phyloP scores from a whole-genome alignment of 2,888 invertebrate species.

The Drosophila neotestacea region DNA sequence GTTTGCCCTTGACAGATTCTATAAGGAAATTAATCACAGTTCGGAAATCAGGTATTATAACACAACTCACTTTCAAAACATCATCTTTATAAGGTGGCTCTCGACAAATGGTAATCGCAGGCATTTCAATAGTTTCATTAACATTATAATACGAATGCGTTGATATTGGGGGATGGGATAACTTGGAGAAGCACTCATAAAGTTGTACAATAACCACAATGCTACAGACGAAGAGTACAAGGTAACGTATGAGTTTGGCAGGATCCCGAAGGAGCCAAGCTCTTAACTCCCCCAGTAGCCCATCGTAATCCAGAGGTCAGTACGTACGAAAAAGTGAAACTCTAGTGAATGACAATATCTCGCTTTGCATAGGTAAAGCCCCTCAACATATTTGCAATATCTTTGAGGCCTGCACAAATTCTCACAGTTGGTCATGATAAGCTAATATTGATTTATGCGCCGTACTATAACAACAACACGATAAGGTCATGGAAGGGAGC shows the following conservation, averaged over 20 bases:
- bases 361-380: neutral
- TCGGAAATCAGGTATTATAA: neutral
- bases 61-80: constrained; percentile 86
- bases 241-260: constrained; percentile 87
- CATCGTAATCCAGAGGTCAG: constrained; percentile 55
- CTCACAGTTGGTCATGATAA: constrained; percentile 70
- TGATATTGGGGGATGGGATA: constrained; percentile 88
- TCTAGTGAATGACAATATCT: constrained; percentile 50
- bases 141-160: constrained; percentile 89
- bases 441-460: constrained; percentile 73
- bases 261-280: constrained; percentile 85
- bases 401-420: constrained; percentile 55
- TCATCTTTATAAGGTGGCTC: constrained; percentile 88
- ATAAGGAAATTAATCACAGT: neutral
- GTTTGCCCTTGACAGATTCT: constrained; percentile 57
- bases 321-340: constrained; percentile 51
- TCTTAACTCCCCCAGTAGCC: constrained; percentile 82
- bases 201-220: constrained; percentile 88
- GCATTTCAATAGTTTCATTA: constrained; percentile 89
- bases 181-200: constrained; percentile 87
- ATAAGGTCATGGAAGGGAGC: constrained; percentile 7
- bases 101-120: constrained; percentile 89
- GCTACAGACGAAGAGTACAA: constrained; percentile 87
- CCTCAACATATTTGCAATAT: constrained; percentile 23
- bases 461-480: constrained; percentile 23